Evolutionary conservation across 2,797 vertebrate genomes (phyloP).

Genomic region (Coregonus suidteri): DNA sequence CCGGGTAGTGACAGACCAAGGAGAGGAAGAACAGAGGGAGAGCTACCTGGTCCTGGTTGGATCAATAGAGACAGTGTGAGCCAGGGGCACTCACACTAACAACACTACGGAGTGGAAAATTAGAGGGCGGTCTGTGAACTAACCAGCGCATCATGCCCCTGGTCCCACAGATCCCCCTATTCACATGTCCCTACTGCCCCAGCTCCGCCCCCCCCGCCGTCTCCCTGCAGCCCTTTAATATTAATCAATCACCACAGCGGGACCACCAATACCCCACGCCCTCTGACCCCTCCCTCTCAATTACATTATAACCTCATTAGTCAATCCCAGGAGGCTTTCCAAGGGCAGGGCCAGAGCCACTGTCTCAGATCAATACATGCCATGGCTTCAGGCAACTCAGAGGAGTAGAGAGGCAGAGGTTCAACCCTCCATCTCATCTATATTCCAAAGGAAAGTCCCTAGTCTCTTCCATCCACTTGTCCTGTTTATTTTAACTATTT

Average conservation of each 20-base stretch:
- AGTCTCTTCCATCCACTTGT: neutral
- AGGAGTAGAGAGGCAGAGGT: neutral
- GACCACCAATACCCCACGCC: slow-evolving; percentile 38
- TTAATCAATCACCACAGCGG: slow-evolving; percentile 66
- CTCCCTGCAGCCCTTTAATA: slow-evolving; percentile 54
- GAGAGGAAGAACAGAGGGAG: slow-evolving; percentile 20
- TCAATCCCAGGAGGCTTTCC: slow-evolving; percentile 48
- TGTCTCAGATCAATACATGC: slow-evolving; percentile 31
- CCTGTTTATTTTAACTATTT: slow-evolving; percentile 3
- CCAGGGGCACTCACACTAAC: slow-evolving; percentile 30
- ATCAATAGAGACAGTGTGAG: slow-evolving; percentile 66
- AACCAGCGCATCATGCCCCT: slow-evolving; percentile 38
- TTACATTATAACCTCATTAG: slow-evolving; percentile 65
- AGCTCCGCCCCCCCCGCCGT: slow-evolving; percentile 22
- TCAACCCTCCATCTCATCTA: neutral
- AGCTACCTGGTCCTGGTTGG: slow-evolving; percentile 46
- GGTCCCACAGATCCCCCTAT: slow-evolving; percentile 18
- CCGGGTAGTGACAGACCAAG: slow-evolving; percentile 47
- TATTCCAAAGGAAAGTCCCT: neutral
- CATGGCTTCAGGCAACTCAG: slow-evolving; percentile 15
- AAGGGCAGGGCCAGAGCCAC: slow-evolving; percentile 28
- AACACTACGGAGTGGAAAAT: slow-evolving; percentile 48
- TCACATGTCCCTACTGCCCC: slow-evolving; percentile 24
- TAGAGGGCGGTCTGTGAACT: slow-evolving; percentile 43
- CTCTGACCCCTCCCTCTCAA: slow-evolving; percentile 66